Evolutionary conservation across 2,888 invertebrate genomes (phyloP), one percentile per base, ranked within the genome.

Genomic region (Drosophila falleni): DNA sequence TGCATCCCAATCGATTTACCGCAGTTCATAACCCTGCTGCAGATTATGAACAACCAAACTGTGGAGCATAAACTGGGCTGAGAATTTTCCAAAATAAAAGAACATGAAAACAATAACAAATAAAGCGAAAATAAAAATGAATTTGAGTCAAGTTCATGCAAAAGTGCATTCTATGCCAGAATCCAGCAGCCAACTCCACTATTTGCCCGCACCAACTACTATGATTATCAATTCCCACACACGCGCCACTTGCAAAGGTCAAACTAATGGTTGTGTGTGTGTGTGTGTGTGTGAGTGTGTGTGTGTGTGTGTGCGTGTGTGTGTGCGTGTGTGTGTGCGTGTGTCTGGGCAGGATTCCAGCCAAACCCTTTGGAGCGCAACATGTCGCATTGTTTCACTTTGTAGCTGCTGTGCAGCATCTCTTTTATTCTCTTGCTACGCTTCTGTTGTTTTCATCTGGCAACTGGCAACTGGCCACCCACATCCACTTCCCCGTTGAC

Each of bases 301-400:
- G 15, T 29, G 56, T 37, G 49, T 71, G 62, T 56, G 26, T n/a
- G n/a, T 29, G 10, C 6, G 11, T 61, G 53, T 33, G 33, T 23
- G 11, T 46, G 19, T 16, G 46, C 35, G 23, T 23, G 23, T 60
- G 29, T 19, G 39, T 47, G 29, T 42, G 46, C 19, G 15, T 29
- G 56, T 37, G 49, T 71, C 64, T 56, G 26, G 44, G 19, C 55
- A 58, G 74, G 64, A 59, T 55, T 50, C 23, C 63, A 29, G 65
- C 47, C 54, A 72, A 77, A 83, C 55, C 69, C 81, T 74, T 84
- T 81, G 60, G 65, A 74, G 89, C 85, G 89, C 84, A 85, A 85
- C 89, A 85, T 89, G 89, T 85, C 89, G 89, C 85, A 81, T 81
- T 89, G 84, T 87, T 78, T 81, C 80, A 87, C 79, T 89, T 82